A percentile compares a stretch with the other conserved stretches of the same genome.
phyloP scores from a whole-genome alignment of 2,888 invertebrate species.

The Dysmachus trigonus region DNA sequence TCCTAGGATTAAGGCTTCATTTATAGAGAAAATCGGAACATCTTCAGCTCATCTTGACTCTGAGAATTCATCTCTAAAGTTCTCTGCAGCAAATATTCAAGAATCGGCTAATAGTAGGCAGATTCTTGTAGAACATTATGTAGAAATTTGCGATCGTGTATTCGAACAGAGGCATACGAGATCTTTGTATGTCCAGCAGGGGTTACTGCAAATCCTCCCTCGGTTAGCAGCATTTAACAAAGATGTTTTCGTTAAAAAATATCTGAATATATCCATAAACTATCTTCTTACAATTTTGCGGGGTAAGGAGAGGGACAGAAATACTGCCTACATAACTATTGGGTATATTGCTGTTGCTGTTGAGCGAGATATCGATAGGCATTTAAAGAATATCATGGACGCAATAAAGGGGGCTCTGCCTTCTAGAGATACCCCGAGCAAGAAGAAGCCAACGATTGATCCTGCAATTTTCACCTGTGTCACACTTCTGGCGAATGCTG shows the following conservation, averaged over 20 bases:
- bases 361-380: constrained; percentile 79
- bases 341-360: constrained; percentile 92
- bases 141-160: constrained; percentile 79
- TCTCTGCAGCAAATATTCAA: constrained; percentile 68
- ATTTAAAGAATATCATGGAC: constrained; percentile 87
- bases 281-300: constrained; percentile 81
- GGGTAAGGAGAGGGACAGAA: constrained; percentile 84
- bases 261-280: constrained; percentile 78
- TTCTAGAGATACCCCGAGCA: constrained; percentile 78
- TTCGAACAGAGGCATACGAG: constrained; percentile 79
- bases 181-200: constrained; percentile 85
- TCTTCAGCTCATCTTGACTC: constrained; percentile 54
- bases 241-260: constrained; percentile 78
- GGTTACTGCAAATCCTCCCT: constrained; percentile 86
- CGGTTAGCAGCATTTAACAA: constrained; percentile 93
- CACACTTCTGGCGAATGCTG: constrained; percentile 87
- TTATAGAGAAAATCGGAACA: constrained; percentile 61
- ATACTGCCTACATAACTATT: constrained; percentile 87
- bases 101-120: constrained; percentile 89
- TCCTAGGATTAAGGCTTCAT: constrained; percentile 65
- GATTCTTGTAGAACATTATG: constrained; percentile 84
- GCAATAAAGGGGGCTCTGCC: constrained; percentile 81
- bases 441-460: constrained; percentile 79
- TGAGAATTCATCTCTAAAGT: constrained; percentile 56
- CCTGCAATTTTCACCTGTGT: constrained; percentile 94